Percentiles rank a stretch among this genome's conserved stretches.
phyloP scores from a whole-genome alignment of 2,888 invertebrate species.

The Melanargia galathea region DNA sequence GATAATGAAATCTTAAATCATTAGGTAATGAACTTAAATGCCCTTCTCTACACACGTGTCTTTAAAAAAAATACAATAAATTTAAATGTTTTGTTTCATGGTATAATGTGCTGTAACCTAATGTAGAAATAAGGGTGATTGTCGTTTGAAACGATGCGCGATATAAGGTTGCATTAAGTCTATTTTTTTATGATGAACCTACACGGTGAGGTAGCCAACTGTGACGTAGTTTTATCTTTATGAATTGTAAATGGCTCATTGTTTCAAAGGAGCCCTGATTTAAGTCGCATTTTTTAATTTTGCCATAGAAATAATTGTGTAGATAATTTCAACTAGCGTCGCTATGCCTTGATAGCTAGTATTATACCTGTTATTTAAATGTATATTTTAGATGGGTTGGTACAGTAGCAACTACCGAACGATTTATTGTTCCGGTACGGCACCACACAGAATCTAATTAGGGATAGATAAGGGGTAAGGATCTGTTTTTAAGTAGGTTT shows the following conservation, averaged over 20 bases:
- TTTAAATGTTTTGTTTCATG: neutral
- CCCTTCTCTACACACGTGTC: slow-evolving; percentile 29
- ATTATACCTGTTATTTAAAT: neutral
- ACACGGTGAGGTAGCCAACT: slow-evolving; percentile 48
- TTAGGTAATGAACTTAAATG: slow-evolving; percentile 26
- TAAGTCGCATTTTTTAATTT: slow-evolving; percentile 53
- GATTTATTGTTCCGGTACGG: too few relatives aligned
- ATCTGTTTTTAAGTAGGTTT: neutral
- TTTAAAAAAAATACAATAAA: slow-evolving; percentile 14
- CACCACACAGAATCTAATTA: slow-evolving; percentile 5
- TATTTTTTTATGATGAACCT: slow-evolving; percentile 2
- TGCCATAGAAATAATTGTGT: slow-evolving; percentile 47
- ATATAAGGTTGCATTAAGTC: neutral
- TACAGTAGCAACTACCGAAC: neutral
- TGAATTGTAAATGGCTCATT: slow-evolving; percentile 57
- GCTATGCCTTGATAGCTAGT: neutral
- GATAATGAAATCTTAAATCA: slow-evolving; percentile 29
- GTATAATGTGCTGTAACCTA: neutral
- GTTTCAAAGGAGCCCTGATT: slow-evolving; percentile 51
- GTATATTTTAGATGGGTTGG: slow-evolving; percentile 2
- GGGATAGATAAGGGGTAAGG: neutral
- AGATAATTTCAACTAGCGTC: neutral
- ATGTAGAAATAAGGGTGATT: neutral
- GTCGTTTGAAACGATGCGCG: neutral
- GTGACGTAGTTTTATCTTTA: slow-evolving; percentile 47